Evolutionary conservation across 2,797 vertebrate species (phyloP), one percentile per base, ranked within the genome.

Genomic region (Urocyon cinereoargenteus): DNA sequence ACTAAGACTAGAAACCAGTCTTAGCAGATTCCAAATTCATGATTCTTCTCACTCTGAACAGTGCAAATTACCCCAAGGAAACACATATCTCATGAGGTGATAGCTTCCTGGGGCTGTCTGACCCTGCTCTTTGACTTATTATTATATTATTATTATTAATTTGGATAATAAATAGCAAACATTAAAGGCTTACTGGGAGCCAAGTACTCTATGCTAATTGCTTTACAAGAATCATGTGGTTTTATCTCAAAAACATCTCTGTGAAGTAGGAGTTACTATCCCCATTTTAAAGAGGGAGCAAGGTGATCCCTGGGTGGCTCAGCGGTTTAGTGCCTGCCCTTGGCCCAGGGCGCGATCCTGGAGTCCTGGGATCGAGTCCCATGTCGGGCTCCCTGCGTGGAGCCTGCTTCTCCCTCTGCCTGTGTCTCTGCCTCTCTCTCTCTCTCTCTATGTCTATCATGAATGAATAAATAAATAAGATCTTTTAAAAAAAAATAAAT

Each of bases 281-380:
- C 36, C 34, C 93, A 85, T 68, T 87, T 91, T 91, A 86, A 96
- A 95, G 73, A 91, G 79, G 45, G 93, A 49, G 21, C 86, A 75
- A 94, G 45, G 93, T n/a, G 21, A 90, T 45, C 40, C 40, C 40
- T 45, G 40, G 40, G 40, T 45, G 40, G 40, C 40, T 8, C 40
- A 45, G 40, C 40, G 6, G 40, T 45, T 45, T 45, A 1, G 40
- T 7, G 7, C 40, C 7, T 45, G 40, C 40, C 40, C 8, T 45
- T 7, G 40, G 40, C 40, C 40, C 40, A 45, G 40, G 40, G 40
- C 40, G 40, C 40, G 40, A 45, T 45, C 40, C 40, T 45, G 40
- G 40, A 45, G 40, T 8, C 40, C 7, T 3, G 0, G 40, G 40
- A 45, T 45, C 40, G 40, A 45, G 6, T 45, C 40, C 40, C 40